phyloP scores from a whole-genome alignment of 2,113 vertebrate genomes.

The Conger conger region DNA sequence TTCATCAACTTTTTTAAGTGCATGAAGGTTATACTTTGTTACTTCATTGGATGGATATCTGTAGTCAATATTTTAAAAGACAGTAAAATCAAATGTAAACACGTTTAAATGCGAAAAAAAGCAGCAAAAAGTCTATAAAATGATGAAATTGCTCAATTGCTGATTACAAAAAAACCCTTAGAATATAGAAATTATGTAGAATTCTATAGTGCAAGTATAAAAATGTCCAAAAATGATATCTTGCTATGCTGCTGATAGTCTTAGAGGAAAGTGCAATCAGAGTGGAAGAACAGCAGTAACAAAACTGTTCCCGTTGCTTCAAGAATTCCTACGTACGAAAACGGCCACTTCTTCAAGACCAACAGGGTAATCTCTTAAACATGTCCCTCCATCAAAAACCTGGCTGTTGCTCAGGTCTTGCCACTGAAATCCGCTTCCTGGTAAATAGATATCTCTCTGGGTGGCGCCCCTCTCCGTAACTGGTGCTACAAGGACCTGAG shows the following conservation, averaged over 20 bases:
- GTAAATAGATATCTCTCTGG: slow-evolving; percentile 81
- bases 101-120: slow-evolving; percentile 46
- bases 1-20: slow-evolving; percentile 55
- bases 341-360: slow-evolving; percentile 75
- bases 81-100: slow-evolving; percentile 63
- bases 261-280: slow-evolving; percentile 75
- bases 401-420: slow-evolving; percentile 72
- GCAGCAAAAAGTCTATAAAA: slow-evolving; percentile 40
- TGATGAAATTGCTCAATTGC: slow-evolving; percentile 59
- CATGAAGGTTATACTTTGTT: slow-evolving; percentile 56
- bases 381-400: slow-evolving; percentile 82
- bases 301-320: slow-evolving; percentile 45
- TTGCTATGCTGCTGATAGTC: slow-evolving; percentile 65
- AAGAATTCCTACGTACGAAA: slow-evolving; percentile 67
- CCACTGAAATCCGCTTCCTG: slow-evolving; percentile 76
- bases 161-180: slow-evolving; percentile 33
- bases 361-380: slow-evolving; percentile 75
- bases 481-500: slow-evolving; percentile 84
- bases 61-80: slow-evolving; percentile 57
- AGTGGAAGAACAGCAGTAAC: slow-evolving; percentile 44
- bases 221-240: slow-evolving; percentile 57
- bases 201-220: slow-evolving; percentile 78
- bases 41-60: slow-evolving; percentile 54
- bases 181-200: slow-evolving; percentile 56
- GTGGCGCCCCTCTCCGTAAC: slow-evolving; percentile 75